phyloP scores from a whole-genome alignment of 2,888 invertebrate genomes.

The Geophilus truncorum region DNA sequence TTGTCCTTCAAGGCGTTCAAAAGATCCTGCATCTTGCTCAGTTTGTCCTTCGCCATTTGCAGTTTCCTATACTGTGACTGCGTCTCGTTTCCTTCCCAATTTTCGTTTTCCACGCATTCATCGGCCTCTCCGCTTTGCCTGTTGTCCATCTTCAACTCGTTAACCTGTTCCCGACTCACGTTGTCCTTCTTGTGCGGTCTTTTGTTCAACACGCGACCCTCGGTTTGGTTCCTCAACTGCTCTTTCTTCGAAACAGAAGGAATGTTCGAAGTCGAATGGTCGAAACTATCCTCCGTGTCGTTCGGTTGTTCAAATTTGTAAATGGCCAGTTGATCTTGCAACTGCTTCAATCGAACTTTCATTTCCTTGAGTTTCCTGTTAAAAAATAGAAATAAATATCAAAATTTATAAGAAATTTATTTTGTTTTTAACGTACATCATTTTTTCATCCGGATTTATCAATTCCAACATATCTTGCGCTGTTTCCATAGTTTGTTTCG shows the following conservation, averaged over 20 bases:
- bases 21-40: background rate
- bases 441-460: background rate
- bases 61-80: background rate
- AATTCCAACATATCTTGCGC: background rate
- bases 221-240: background rate
- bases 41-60: background rate
- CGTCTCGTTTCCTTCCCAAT: too few species aligned
- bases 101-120: background rate
- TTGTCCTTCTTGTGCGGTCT: background rate
- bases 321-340: background rate
- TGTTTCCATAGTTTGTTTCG: background rate
- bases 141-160: background rate
- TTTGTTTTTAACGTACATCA: too few species aligned
- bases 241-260: background rate
- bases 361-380: conserved; percentile 28
- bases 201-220: background rate
- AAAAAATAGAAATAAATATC: background rate
- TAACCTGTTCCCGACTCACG: background rate
- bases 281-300: background rate
- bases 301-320: background rate
- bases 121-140: background rate
- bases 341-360: background rate
- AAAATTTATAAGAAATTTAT: too few species aligned
- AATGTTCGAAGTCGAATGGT: background rate
- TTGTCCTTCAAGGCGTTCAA: background rate